Conservation (phyloP, 2,888 invertebrate species). For the Cerastis leucographa region DNA sequence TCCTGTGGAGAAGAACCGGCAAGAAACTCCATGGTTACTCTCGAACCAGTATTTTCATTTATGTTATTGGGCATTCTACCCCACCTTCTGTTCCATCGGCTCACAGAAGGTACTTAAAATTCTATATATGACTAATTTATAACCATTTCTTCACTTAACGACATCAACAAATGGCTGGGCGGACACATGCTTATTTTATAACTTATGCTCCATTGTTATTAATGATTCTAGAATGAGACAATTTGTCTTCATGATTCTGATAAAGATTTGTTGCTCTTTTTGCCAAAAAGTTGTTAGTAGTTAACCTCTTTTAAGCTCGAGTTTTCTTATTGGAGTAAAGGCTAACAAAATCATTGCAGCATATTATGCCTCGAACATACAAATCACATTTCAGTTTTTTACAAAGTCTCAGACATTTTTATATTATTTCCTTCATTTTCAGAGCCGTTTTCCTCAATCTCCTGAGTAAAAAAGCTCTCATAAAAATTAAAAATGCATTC, state of each 20-base stretch:
- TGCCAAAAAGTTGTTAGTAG: slow-evolving; percentile 8
- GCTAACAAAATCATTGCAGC: neutral
- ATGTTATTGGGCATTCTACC: no score
- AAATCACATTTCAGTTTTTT: neutral
- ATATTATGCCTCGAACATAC: neutral
- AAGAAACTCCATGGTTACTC: no score
- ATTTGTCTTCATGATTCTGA: slow-evolving; percentile 48
- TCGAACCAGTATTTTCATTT: no score
- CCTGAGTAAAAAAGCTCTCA: slow-evolving; percentile 3
- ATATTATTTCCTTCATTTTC: neutral
- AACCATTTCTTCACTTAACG: slow-evolving; percentile 41
- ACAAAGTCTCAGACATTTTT: neutral
- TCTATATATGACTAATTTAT: neutral
- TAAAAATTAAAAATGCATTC: slow-evolving; percentile 43
- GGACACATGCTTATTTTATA: slow-evolving; percentile 49
- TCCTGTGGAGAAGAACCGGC: no score
- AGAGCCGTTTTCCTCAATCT: slow-evolving; percentile 6
- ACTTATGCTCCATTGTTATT: slow-evolving; percentile 53
- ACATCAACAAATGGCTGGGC: slow-evolving; percentile 30
- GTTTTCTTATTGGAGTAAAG: neutral
- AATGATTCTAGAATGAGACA: slow-evolving; percentile 61
- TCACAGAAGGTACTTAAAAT: neutral
- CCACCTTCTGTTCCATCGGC: no score
- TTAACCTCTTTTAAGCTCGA: slow-evolving; percentile 13
- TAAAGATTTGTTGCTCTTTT: slow-evolving; percentile 51